Evolutionary conservation across 2,888 invertebrate species (phyloP), one percentile per base, ranked within the genome.

Genomic region (Prostheceraeus crozeri): DNA sequence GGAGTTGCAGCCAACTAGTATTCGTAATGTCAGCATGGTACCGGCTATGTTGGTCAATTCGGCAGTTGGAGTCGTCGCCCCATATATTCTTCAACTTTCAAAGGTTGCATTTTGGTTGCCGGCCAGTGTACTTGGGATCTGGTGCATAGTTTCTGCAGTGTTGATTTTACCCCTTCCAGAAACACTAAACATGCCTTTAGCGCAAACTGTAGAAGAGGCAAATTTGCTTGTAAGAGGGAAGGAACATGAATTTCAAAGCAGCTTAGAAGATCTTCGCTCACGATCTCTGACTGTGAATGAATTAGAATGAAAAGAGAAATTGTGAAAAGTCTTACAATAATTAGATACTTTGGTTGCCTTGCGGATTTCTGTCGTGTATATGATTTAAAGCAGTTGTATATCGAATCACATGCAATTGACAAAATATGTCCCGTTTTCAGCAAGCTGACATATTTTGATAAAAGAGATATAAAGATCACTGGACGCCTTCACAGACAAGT

Each of bases 21-120:
- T 57, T 59, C 57, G 57, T n/a, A 51, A 48, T 48, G n/a, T 40
- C 14, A 6, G 11, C 4, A 6, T 45, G 8, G n/a, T 51, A n/a
- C 6, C 45, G 6, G 16, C 21, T n/a, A 6, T 45, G 11, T 6
- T n/a, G 6, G 16, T 54, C 16, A 45, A 8, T 6, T 10, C 46
- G 14, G 11, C 48, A 14, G 14, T 28, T 6, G 21, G 46, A 8
- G 30, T 16, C 10, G 6, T 54, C 14, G 54, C 54, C 6, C 54
- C 54, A 11, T 10, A 8, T 6, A 48, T 54, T 6, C 45, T 51
- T 48, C 6, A 21, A 51, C 11, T 54, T 6, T 4, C 6, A 10
- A 19, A 6, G 6, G 16, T 6, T 51, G 6, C 11, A 8, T 40
- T 10, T 45, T 51, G 4, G 10, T 27, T 27, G 8, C 19, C 19